Percentiles rank a stretch among this genome's conserved stretches.
Evolutionary conservation across 2,888 invertebrate species (phyloP).

Genomic region (Agriopis marginaria): DNA sequence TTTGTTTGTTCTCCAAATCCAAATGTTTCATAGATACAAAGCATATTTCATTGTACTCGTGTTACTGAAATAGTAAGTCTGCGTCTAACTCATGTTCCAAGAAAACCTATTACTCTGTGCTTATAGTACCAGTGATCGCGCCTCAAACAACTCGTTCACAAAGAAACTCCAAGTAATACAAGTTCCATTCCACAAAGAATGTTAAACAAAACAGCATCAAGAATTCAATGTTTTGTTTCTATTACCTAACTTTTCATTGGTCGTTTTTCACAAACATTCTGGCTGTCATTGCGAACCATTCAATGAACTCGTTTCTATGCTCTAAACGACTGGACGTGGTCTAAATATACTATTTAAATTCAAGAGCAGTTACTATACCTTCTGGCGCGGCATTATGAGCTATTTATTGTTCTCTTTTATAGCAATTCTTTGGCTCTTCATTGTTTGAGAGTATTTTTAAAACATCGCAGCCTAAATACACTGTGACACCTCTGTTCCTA

Average conservation of each 20-base stretch:
- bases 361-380: slow-evolving; percentile 74
- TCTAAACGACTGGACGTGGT: slow-evolving; percentile 74
- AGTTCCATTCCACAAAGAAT: slow-evolving; percentile 45
- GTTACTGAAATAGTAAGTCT: neutral
- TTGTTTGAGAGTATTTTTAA: slow-evolving; percentile 47
- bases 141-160: slow-evolving; percentile 23
- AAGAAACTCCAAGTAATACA: slow-evolving; percentile 23
- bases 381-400: slow-evolving; percentile 68
- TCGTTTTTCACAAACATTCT: slow-evolving; percentile 77
- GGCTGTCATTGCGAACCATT: slow-evolving; percentile 73
- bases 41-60: neutral
- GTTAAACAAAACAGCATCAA: slow-evolving; percentile 55
- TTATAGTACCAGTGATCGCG: slow-evolving; percentile 16
- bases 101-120: slow-evolving; percentile 11
- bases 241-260: slow-evolving; percentile 71
- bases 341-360: slow-evolving; percentile 83
- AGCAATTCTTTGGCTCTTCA: slow-evolving; percentile 65
- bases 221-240: slow-evolving; percentile 70
- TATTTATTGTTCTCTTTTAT: slow-evolving; percentile 74
- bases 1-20: neutral
- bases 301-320: slow-evolving; percentile 83
- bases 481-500: slow-evolving; percentile 50
- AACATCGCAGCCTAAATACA: slow-evolving; percentile 24
- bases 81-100: neutral
- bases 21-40: neutral